These are phyloP conservation scores for Cheirogaleus medius DNA, from an alignment of 2,113 vertebrate genomes.

Conservation along the genomic window DNA sequence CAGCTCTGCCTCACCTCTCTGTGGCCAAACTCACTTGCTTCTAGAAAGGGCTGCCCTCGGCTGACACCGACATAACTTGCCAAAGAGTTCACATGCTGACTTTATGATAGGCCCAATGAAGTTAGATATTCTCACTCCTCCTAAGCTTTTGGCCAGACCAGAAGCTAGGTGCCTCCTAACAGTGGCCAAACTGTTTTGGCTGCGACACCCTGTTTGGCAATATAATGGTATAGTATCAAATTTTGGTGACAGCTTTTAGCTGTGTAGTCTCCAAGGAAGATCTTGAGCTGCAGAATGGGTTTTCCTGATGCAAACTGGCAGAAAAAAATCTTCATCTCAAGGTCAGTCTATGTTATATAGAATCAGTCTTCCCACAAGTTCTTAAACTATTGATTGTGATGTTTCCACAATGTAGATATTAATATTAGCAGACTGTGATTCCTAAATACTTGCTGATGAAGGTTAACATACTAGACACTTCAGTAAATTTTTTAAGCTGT, in stretches of 20 bases:
- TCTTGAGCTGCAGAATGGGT: neutral
- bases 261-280: slow-evolving; percentile 7
- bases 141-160: neutral
- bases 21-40: neutral
- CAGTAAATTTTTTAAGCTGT: neutral
- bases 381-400: neutral
- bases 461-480: neutral
- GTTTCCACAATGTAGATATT: neutral
- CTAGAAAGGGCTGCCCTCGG: slow-evolving; percentile 15
- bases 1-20: neutral
- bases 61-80: neutral
- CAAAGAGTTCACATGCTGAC: slow-evolving; percentile 45
- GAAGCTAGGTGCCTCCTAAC: neutral
- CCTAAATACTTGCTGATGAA: neutral
- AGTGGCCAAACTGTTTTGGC: neutral
- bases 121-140: neutral
- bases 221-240: neutral
- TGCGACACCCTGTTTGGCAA: neutral
- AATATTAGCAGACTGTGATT: neutral
- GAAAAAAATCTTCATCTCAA: neutral
- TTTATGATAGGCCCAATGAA: neutral
- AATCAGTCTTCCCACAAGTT: neutral
- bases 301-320: slow-evolving; percentile 19
- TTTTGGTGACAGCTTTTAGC: neutral
- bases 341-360: neutral